Conservation (phyloP, 2,888 invertebrate species). For the Rotaria macrura region DNA sequence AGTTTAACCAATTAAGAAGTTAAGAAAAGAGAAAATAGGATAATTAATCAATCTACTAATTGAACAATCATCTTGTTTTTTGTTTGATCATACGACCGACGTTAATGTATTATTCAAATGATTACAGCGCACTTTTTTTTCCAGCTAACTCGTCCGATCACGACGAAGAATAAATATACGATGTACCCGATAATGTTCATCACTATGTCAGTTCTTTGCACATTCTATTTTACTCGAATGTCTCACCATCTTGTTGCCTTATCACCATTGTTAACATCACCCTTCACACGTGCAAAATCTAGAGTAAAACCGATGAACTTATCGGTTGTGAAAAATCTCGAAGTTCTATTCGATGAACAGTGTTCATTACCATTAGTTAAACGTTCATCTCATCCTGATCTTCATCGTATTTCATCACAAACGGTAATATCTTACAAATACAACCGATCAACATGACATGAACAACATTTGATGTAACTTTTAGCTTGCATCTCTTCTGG, state of each 20-base stretch:
- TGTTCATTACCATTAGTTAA: neutral
- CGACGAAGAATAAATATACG: neutral
- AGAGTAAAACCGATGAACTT: neutral
- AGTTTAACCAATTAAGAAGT: neutral
- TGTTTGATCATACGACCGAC: neutral
- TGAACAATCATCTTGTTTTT: neutral
- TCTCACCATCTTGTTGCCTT: neutral
- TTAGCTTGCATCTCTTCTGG: neutral
- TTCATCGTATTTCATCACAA: neutral
- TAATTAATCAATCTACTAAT: neutral
- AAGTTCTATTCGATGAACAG: neutral
- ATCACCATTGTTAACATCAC: neutral
- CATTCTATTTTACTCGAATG: neutral
- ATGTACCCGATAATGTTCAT: too few species aligned
- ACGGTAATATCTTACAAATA: neutral
- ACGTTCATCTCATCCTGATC: neutral
- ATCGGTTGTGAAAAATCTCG: neutral
- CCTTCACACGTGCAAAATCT: neutral
- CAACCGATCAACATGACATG: too few species aligned
- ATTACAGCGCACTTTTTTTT: neutral
- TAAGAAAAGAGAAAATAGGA: neutral
- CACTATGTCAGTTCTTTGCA: too few species aligned
- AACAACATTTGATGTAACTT: neutral
- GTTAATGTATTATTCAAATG: neutral
- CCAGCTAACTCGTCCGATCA: too few species aligned